Evolutionary conservation across 2,888 invertebrate genomes (phyloP).

Genomic region (Phlogophora meticulosa): DNA sequence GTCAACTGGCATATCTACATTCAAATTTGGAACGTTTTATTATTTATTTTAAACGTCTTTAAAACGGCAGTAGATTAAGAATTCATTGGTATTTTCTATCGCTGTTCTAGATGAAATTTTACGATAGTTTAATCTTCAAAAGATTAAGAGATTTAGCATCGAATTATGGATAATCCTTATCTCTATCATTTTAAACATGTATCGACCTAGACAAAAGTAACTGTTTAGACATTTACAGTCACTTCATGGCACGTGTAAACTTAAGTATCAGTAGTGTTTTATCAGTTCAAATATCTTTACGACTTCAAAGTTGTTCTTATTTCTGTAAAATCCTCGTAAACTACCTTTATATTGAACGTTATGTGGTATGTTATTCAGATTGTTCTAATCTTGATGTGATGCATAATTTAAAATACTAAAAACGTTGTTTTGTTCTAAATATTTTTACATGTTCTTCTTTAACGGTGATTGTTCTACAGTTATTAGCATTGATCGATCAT

Average conservation of each 20-base stretch:
- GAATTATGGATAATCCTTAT: constrained; percentile 34
- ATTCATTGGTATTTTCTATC: neutral
- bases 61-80: neutral
- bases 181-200: neutral
- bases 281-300: constrained; percentile 43
- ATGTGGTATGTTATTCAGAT: neutral
- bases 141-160: constrained; percentile 18
- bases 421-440: neutral
- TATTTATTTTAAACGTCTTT: neutral
- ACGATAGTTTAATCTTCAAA: constrained; percentile 1
- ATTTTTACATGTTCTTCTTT: neutral
- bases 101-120: neutral
- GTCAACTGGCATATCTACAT: no score
- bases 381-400: constrained; percentile 6
- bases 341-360: constrained; percentile 29
- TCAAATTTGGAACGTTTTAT: neutral
- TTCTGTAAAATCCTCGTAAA: constrained; percentile 37
- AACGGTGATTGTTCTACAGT: constrained; percentile 3
- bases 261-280: constrained; percentile 20
- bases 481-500: neutral
- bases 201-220: constrained; percentile 24
- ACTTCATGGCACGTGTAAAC: constrained; percentile 4
- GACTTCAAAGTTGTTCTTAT: constrained; percentile 36
- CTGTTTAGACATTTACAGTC: constrained; percentile 15
- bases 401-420: constrained; percentile 30